These are phyloP conservation scores for Paramisgurnus dabryanus DNA, from an alignment of 2,113 vertebrate species.

Conservation along the genomic window DNA sequence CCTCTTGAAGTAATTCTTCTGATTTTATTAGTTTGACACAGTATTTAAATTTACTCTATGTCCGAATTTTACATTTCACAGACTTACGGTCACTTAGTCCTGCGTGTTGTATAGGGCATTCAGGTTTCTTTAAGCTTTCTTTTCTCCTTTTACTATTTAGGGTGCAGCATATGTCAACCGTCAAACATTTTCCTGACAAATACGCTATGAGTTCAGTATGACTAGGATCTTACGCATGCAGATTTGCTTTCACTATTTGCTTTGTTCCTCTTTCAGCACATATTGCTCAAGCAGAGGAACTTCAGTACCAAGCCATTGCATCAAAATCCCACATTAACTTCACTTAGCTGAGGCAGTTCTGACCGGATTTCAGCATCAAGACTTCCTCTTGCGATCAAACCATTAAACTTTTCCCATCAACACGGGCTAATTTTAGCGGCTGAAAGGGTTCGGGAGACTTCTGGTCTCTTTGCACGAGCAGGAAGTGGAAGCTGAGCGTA, in stretches of 20 bases:
- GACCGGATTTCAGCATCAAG: slow-evolving; percentile 37
- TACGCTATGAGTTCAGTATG: neutral
- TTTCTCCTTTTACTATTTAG: neutral
- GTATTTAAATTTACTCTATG: neutral
- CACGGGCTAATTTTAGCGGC: slow-evolving; percentile 59
- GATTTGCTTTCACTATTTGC: slow-evolving; percentile 16
- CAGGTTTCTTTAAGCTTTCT: neutral
- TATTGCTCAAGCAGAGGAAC: slow-evolving; percentile 38
- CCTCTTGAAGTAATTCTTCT: too few relatives aligned
- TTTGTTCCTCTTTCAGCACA: slow-evolving; percentile 29
- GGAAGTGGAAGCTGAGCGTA: slow-evolving; percentile 62
- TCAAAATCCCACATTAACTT: slow-evolving; percentile 41
- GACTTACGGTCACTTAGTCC: too few relatives aligned
- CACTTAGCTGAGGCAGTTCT: slow-evolving; percentile 18
- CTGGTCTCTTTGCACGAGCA: slow-evolving; percentile 71
- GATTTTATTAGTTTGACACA: too few relatives aligned
- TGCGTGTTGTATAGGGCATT: too few relatives aligned
- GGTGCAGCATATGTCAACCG: slow-evolving; percentile 6
- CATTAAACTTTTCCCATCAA: slow-evolving; percentile 57
- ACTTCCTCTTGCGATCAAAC: slow-evolving; percentile 58
- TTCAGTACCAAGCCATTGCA: slow-evolving; percentile 5
- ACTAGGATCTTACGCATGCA: neutral
- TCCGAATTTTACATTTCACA: too few relatives aligned
- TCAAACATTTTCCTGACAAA: too few relatives aligned
- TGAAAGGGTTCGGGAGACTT: slow-evolving; percentile 52